Evolutionary conservation across 1,140 invertebrate species (phyloP), one percentile per base, ranked within the genome.

Genomic region (Eumaeus atala): DNA sequence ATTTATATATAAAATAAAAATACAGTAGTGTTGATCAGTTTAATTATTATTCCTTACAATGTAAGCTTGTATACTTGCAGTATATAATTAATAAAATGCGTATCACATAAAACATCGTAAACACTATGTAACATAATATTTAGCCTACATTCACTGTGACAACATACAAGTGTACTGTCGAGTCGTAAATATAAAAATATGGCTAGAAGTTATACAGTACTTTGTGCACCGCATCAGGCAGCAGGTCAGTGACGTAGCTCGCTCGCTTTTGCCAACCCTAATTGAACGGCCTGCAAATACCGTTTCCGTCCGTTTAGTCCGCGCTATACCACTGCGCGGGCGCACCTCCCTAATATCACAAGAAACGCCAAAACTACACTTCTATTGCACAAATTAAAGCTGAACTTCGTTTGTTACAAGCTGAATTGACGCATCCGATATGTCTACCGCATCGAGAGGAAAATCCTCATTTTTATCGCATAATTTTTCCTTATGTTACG

Each of bases 41-140:
- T 66, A 70, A 61, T 77, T 83, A 77, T 77, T 75, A 78, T 78
- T 79, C 74, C 77, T 86, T 84, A 84, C 80, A 86, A 83, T 77
- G 84, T 80, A 83, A 86, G 80, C 81, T 80, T 82, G 77, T 82
- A 84, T 86, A 86, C 80, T 86, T 86, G 79, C 66, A 86, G 81
- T 86, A 86, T 80, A 81, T 81, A 76, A 77, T 76, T 71, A 83
- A 86, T 86, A 83, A 83, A 83, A 84, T 83, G 81, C 81, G 74
- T 86, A 86, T 86, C 83, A 86, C 83, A 86, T 86, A 86, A 79
- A 83, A 84, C 75, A 65, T 83, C 67, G 71, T 86, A 84, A 86
- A 83, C 77, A 86, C 83, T 86, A 84, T 72, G 80, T 82, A 84
- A 84, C 80, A 83, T 84, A 80, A 50, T 53, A 53, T 53, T 70